A percentile compares a stretch with the other conserved stretches of the same genome.
phyloP scores from a whole-genome alignment of 2,797 vertebrate species.

The Falco concolor region DNA sequence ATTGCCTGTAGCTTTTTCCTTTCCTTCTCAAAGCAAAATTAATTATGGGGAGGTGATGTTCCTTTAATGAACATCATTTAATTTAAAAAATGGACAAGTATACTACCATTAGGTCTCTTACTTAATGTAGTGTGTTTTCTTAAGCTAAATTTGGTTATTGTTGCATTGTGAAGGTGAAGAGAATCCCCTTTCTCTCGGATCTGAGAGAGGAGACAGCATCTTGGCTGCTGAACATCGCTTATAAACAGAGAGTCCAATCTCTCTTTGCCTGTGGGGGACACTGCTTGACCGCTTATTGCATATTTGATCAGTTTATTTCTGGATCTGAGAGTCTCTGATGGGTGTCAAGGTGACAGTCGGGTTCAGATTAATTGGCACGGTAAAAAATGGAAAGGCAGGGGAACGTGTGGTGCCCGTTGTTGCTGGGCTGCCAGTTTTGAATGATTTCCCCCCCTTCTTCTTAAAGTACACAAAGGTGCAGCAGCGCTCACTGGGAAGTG shows the following conservation, averaged over 20 bases:
- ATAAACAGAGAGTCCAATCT: background rate
- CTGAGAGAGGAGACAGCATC: background rate
- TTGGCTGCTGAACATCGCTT: background rate
- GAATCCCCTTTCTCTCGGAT: background rate
- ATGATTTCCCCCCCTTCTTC: background rate
- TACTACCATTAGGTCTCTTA: background rate
- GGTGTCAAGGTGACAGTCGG: background rate
- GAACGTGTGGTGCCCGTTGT: rapidly evolving
- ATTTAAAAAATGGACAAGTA: slow-evolving; percentile 62
- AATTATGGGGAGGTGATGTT: slow-evolving; percentile 65
- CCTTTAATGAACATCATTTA: slow-evolving; percentile 70
- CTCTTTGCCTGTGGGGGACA: slow-evolving; percentile 68
- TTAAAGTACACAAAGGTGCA: background rate
- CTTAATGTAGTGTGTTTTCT: slow-evolving; percentile 45
- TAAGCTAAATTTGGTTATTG: background rate
- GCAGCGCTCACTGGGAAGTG: background rate
- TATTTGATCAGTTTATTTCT: slow-evolving; percentile 57
- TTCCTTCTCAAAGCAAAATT: slow-evolving; percentile 68
- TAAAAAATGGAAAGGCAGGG: background rate
- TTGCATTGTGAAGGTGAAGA: background rate
- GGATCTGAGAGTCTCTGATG: slow-evolving; percentile 2
- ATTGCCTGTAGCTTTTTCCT: slow-evolving; percentile 50
- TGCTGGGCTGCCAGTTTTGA: background rate
- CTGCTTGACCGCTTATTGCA: slow-evolving; percentile 64
- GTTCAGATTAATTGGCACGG: background rate